Conservation (phyloP, 1,140 invertebrate species). For the Globodera rostochiensis region DNA sequence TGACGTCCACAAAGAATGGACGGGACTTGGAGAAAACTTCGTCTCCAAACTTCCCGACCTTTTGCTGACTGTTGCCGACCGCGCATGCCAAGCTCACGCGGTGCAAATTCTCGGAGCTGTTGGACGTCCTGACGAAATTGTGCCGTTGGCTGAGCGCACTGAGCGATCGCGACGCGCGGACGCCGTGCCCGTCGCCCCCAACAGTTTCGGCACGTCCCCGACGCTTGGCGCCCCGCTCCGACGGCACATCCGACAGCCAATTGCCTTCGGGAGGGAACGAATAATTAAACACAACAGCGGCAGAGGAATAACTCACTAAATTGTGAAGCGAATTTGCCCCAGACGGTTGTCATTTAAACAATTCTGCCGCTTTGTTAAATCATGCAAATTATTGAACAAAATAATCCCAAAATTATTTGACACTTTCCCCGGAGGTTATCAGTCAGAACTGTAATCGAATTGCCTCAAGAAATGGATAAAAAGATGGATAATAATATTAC, state of each 20-base stretch:
- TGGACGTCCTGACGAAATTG: slow-evolving; percentile 57
- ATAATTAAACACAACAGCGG: slow-evolving; percentile 22
- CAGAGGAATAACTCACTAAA: slow-evolving; percentile 35
- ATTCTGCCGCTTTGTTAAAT: too few relatives aligned
- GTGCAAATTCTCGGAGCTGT: slow-evolving; percentile 60
- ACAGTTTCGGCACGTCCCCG: background rate
- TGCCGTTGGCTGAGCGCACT: slow-evolving; percentile 62
- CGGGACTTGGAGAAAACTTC: background rate
- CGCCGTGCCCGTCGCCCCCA: background rate
- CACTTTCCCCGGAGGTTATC: too few relatives aligned
- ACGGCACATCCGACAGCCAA: slow-evolving; percentile 40
- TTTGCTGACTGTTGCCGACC: slow-evolving; percentile 12
- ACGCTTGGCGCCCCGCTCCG: slow-evolving; percentile 29
- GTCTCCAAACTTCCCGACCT: background rate
- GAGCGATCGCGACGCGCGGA: slow-evolving; percentile 58
- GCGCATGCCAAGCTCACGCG: slow-evolving; percentile 26
- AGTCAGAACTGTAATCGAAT: too few relatives aligned
- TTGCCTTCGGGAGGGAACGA: slow-evolving; percentile 30
- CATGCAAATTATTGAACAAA: too few relatives aligned
- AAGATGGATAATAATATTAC: background rate
- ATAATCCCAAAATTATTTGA: too few relatives aligned
- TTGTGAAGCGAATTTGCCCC: slow-evolving; percentile 53
- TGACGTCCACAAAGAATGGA: too few relatives aligned
- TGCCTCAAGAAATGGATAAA: too few relatives aligned
- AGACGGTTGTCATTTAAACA: slow-evolving; percentile 42